Evolutionary conservation across 2,888 invertebrate genomes (phyloP).

Genomic region (Malthinus flaveolus): DNA sequence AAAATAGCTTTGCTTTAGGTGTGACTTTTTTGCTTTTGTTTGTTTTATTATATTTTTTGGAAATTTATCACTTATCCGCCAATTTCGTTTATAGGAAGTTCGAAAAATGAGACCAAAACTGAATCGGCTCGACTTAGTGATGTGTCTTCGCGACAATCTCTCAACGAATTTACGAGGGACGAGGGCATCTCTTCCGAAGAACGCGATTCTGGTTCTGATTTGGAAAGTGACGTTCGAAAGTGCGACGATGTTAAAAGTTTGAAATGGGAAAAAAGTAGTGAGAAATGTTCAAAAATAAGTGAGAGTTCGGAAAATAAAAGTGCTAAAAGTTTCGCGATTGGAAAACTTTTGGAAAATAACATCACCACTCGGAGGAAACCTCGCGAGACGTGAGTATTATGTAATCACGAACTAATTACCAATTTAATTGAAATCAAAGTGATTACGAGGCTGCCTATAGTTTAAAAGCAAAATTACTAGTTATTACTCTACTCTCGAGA

Average conservation of each 20-base stretch:
- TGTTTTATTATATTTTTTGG: not conserved
- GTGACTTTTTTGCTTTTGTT: slow-evolving; percentile 39
- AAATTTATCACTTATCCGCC: no score
- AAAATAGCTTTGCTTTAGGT: slow-evolving; percentile 55
- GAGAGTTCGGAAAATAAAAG: not conserved
- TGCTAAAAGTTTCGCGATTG: not conserved
- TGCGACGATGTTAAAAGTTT: slow-evolving; percentile 17
- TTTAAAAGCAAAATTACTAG: no score
- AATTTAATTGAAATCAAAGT: no score
- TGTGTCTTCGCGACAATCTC: no score
- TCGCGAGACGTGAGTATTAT: no score
- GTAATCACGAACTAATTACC: no score
- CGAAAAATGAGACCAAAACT: slow-evolving; percentile 5
- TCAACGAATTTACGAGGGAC: slow-evolving; percentile 44
- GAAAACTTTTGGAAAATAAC: no score
- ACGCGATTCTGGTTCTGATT: slow-evolving; percentile 48
- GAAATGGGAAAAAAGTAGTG: slow-evolving; percentile 3
- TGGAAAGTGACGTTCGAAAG: slow-evolving; percentile 11
- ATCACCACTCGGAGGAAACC: no score
- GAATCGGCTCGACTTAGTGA: not conserved
- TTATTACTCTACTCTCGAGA: no score
- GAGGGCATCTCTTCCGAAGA: slow-evolving; percentile 53
- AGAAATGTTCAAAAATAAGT: not conserved
- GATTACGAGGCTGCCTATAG: no score
- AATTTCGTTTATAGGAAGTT: no score